phyloP scores from a whole-genome alignment of 1,140 invertebrate genomes.

The Druon quercuslanigerum region DNA sequence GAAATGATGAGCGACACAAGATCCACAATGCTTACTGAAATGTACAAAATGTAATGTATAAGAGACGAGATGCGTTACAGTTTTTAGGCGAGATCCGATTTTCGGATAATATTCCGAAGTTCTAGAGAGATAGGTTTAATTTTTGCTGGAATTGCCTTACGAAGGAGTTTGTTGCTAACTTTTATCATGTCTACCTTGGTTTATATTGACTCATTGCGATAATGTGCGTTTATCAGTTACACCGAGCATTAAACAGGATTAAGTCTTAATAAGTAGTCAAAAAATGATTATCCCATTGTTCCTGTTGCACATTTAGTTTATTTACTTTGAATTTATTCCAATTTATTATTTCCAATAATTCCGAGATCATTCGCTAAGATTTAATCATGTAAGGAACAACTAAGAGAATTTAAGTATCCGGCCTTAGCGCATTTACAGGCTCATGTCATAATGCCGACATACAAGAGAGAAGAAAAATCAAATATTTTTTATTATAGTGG shows the following conservation, averaged over 20 bases:
- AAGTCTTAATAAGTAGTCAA: background rate
- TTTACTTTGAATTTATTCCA: conserved; percentile 1
- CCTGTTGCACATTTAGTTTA: conserved; percentile 19
- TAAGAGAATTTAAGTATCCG: background rate
- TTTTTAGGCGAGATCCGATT: background rate
- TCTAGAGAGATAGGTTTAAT: background rate
- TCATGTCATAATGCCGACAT: background rate
- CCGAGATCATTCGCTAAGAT: background rate
- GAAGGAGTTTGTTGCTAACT: background rate
- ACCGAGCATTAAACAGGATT: conserved; percentile 16
- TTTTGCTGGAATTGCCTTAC: background rate
- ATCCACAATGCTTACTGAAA: background rate
- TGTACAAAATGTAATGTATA: background rate
- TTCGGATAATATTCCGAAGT: conserved; percentile 18
- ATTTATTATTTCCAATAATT: background rate
- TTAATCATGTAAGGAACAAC: background rate
- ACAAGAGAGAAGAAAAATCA: background rate
- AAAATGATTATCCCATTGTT: conserved; percentile 12
- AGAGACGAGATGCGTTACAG: background rate
- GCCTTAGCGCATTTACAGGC: background rate
- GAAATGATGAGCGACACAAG: background rate
- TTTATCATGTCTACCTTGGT: conserved; percentile 21
- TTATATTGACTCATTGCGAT: conserved; percentile 24
- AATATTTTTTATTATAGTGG: conserved; percentile 25
- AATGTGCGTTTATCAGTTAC: conserved; percentile 18